Evolutionary conservation across 2,797 vertebrate genomes (phyloP).

Genomic region (Momotus momota): DNA sequence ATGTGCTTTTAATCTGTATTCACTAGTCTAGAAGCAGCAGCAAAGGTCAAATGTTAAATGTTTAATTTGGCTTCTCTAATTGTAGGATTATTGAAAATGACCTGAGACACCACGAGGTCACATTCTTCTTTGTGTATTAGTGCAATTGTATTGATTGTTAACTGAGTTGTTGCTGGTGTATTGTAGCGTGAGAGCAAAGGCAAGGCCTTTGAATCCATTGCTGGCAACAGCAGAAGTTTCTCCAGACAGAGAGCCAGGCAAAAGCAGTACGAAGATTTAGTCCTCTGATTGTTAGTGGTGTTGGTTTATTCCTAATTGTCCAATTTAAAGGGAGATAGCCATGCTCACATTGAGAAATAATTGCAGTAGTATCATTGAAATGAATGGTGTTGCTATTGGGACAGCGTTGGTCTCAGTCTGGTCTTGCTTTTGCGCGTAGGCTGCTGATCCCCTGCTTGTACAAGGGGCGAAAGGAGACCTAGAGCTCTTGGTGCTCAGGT

Average conservation of each 20-base stretch:
- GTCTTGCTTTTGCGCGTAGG: background rate
- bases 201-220: background rate
- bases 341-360: background rate
- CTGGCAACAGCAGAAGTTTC: background rate
- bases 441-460: background rate
- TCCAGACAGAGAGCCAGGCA: background rate
- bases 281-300: background rate
- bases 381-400: background rate
- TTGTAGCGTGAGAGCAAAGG: background rate
- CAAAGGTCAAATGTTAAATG: constrained; percentile 2
- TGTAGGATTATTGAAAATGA: constrained; percentile 1
- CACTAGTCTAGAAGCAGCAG: background rate
- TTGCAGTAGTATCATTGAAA: background rate
- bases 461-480: background rate
- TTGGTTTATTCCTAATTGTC: background rate
- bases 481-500: background rate
- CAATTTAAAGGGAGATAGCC: background rate
- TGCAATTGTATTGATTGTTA: background rate
- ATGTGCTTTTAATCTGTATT: background rate
- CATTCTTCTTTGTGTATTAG: background rate
- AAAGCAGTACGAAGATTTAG: background rate
- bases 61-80: constrained; percentile 31
- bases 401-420: background rate
- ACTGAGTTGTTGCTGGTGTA: background rate
- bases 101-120: background rate